Percentiles rank a stretch among this genome's conserved stretches.
phyloP scores from a whole-genome alignment of 2,888 invertebrate species.

The Euzophera pinguis region DNA sequence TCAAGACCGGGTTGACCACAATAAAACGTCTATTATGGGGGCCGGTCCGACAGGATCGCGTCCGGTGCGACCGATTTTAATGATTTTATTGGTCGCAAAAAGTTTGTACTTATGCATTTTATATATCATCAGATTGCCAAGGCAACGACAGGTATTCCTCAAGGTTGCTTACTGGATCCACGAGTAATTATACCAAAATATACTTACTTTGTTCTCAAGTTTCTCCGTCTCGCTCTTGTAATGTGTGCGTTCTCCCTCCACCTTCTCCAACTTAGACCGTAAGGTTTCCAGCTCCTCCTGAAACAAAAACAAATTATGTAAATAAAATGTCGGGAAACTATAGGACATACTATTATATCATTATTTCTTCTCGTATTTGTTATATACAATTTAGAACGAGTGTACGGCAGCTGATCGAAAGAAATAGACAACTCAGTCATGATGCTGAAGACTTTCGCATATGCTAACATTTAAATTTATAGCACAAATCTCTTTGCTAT shows the following conservation, averaged over 20 bases:
- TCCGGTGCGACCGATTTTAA: slow-evolving; percentile 4
- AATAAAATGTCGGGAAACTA: background rate
- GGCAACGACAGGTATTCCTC: too few species aligned
- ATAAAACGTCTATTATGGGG: slow-evolving; percentile 1
- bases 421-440: too few species aligned
- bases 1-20: background rate
- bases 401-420: too few species aligned
- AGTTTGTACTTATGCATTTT: background rate
- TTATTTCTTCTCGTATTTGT: too few species aligned
- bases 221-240: slow-evolving; percentile 94
- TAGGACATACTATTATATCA: too few species aligned
- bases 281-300: slow-evolving; percentile 93
- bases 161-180: too few species aligned
- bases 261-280: slow-evolving; percentile 89
- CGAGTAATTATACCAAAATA: background rate
- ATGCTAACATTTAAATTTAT: too few species aligned
- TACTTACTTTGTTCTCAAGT: slow-evolving; percentile 93
- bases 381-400: too few species aligned
- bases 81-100: slow-evolving; percentile 8
- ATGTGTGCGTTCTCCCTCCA: slow-evolving; percentile 91
- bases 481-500: too few species aligned
- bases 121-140: background rate
- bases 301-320: slow-evolving; percentile 33
- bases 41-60: slow-evolving; percentile 3
- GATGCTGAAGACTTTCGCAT: too few species aligned